phyloP scores from a whole-genome alignment of 1,140 invertebrate genomes.

The Agraylea sexmaculata region DNA sequence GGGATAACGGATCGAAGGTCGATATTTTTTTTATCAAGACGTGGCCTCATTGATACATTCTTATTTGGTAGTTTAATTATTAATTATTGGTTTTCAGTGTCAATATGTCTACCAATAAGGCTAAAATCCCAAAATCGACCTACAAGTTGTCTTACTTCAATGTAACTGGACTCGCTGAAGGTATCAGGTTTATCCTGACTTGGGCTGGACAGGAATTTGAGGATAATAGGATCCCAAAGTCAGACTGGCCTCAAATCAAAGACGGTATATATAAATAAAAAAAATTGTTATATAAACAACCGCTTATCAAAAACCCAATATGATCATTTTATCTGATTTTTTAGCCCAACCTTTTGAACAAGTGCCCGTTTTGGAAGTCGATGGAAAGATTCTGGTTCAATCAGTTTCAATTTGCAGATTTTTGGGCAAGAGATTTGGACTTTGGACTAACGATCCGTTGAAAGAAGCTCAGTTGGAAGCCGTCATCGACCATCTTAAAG shows the following conservation, averaged over 20 bases:
- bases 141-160: constrained; percentile 57
- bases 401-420: constrained; percentile 58
- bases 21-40: too few relatives aligned
- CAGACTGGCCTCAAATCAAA: constrained; percentile 36
- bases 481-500: constrained; percentile 48
- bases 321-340: too few relatives aligned
- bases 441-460: constrained; percentile 52
- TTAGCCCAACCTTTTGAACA: constrained; percentile 62
- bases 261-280: constrained; percentile 34
- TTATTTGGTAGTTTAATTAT: too few relatives aligned
- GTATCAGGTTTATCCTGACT: constrained; percentile 52
- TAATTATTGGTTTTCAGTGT: too few relatives aligned
- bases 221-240: constrained; percentile 44
- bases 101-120: too few relatives aligned
- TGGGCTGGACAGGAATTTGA: constrained; percentile 53
- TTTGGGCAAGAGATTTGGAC: constrained; percentile 51
- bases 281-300: too few relatives aligned
- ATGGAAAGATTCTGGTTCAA: constrained; percentile 56
- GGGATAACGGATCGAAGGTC: too few relatives aligned
- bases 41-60: too few relatives aligned
- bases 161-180: constrained; percentile 53
- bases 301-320: too few relatives aligned
- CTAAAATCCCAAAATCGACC: constrained; percentile 18
- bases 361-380: constrained; percentile 59
- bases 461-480: constrained; percentile 54